A percentile compares a stretch with the other conserved stretches of the same genome.
Evolutionary conservation across 37 sponge, comb jelly and placozoan genomes (phyloP).

Genomic region (Halichondria panicea): DNA sequence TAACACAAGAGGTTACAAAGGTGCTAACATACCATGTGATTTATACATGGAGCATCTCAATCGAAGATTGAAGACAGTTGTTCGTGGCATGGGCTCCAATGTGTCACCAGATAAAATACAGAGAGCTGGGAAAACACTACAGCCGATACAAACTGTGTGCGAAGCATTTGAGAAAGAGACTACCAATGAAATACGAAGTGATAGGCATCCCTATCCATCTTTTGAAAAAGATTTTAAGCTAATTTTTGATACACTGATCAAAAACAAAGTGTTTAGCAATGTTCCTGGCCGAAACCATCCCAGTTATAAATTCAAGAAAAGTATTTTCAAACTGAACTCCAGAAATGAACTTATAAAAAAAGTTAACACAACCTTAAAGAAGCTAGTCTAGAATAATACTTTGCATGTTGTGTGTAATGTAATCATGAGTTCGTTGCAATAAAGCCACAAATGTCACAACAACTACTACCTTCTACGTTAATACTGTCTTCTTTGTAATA

Average conservation of each 20-base stretch:
- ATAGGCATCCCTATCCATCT: constrained; percentile 6
- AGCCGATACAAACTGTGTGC: constrained; percentile 5
- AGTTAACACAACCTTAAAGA: too few relatives aligned
- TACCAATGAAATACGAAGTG: neutral
- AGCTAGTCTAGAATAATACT: too few relatives aligned
- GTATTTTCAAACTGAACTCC: too few relatives aligned
- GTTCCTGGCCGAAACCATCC: constrained; percentile 10
- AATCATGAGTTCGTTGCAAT: too few relatives aligned
- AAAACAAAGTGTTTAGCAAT: constrained; percentile 8
- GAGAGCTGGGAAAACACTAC: constrained; percentile 19
- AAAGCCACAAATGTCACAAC: neutral
- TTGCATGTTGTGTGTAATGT: too few relatives aligned
- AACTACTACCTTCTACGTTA: neutral
- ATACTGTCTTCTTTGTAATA: neutral
- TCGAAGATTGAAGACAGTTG: constrained; percentile 3
- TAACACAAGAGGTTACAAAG: constrained; percentile 9
- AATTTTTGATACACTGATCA: neutral
- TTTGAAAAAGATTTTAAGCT: constrained; percentile 17
- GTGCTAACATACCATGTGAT: constrained; percentile 28
- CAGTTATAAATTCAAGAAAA: constrained; percentile 6
- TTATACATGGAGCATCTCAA: constrained; percentile 32
- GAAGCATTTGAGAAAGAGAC: constrained; percentile 17
- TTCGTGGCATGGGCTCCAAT: constrained; percentile 18
- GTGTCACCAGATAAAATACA: constrained; percentile 14
- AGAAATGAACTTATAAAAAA: too few relatives aligned